phyloP scores from a whole-genome alignment of 2,113 vertebrate genomes.

The Grammomys surdaster region DNA sequence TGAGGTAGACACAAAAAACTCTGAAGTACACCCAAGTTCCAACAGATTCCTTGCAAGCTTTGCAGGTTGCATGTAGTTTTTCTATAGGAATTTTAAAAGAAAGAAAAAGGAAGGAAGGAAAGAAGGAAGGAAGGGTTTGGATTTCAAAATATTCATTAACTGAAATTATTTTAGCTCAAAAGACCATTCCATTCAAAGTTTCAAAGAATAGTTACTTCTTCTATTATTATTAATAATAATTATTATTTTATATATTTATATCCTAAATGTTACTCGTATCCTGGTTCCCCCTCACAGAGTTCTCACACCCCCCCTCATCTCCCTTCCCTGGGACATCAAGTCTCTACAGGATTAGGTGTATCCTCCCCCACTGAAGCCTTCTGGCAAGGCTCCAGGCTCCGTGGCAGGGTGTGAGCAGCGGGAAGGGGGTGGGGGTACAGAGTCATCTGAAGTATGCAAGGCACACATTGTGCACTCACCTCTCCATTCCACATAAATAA shows the following conservation, averaged over 20 bases:
- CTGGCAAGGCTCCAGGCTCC: too few species aligned
- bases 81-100: not conserved
- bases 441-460: not conserved
- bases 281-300: too few species aligned
- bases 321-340: too few species aligned
- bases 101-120: not conserved
- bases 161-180: conserved; percentile 47
- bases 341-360: too few species aligned
- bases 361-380: too few species aligned
- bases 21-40: not conserved
- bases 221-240: too few species aligned
- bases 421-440: not conserved
- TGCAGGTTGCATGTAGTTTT: not conserved
- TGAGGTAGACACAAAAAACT: conserved; percentile 4
- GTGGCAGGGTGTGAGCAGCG: not conserved
- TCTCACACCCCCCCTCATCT: too few species aligned
- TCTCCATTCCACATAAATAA: conserved; percentile 64
- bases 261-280: too few species aligned
- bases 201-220: conserved; percentile 31
- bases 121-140: not conserved
- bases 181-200: not conserved
- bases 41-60: conserved; percentile 48
- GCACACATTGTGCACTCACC: not conserved
- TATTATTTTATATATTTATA: too few species aligned
- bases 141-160: conserved; percentile 45